Percentiles rank a stretch among this genome's conserved stretches.
Evolutionary conservation across 1,140 invertebrate species (phyloP).

Genomic region (Aphaenogaster ashmeadi): DNA sequence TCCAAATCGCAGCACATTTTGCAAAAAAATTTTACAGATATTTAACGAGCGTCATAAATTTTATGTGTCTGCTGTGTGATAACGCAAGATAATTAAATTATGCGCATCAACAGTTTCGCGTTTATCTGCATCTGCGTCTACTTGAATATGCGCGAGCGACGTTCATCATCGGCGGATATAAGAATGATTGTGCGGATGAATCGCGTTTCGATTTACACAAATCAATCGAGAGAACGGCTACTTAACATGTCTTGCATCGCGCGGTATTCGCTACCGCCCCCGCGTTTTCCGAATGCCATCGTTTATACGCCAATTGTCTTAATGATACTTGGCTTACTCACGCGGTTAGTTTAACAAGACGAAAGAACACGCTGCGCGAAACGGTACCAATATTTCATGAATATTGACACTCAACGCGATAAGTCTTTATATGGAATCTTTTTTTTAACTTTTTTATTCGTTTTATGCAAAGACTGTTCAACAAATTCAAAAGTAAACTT

Average conservation of each 20-base stretch:
- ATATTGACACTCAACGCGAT: background rate
- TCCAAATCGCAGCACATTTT: background rate
- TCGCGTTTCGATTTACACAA: slow-evolving; percentile 19
- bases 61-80: no score
- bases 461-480: background rate
- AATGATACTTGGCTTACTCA: slow-evolving; percentile 2
- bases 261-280: background rate
- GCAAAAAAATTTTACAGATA: background rate
- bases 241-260: slow-evolving; percentile 1
- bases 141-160: background rate
- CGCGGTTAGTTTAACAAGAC: slow-evolving; percentile 19
- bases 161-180: background rate
- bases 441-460: background rate
- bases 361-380: background rate
- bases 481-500: background rate
- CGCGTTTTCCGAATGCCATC: slow-evolving; percentile 17
- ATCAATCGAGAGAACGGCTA: slow-evolving; percentile 26
- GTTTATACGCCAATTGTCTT: slow-evolving; percentile 5
- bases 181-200: slow-evolving; percentile 17
- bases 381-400: background rate
- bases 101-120: background rate
- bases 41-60: background rate
- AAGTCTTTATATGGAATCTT: background rate
- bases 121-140: background rate
- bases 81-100: no score